These are phyloP conservation scores for Onychomys leucogaster DNA, from an alignment of 2,797 vertebrate genomes.

Conservation along the genomic window DNA sequence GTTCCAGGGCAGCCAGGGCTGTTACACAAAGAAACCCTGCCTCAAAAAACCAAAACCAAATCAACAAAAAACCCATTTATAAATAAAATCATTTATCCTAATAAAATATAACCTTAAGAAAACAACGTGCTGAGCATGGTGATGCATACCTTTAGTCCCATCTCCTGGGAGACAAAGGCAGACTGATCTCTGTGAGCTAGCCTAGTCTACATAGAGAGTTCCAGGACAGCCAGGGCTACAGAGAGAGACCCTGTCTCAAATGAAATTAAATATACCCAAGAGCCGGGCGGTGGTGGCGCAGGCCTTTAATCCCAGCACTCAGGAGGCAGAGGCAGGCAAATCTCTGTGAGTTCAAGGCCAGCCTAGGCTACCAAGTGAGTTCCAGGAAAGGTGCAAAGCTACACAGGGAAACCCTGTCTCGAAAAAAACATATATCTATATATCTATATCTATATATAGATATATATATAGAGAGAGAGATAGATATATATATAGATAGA, in stretches of 20 bases:
- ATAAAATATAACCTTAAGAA: conserved; percentile 47
- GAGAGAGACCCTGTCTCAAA: neutral
- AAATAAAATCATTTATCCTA: conserved; percentile 52
- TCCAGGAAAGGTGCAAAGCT: too few species aligned
- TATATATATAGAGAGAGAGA: too few species aligned
- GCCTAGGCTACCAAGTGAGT: too few species aligned
- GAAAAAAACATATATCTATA: too few species aligned
- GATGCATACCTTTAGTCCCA: neutral
- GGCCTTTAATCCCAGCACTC: too few species aligned
- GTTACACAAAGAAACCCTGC: neutral
- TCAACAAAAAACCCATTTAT: neutral
- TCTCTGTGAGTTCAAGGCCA: too few species aligned
- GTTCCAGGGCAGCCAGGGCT: neutral
- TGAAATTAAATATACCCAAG: neutral
- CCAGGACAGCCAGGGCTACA: neutral
- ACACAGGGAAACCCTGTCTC: too few species aligned
- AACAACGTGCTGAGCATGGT: neutral
- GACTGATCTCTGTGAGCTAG: neutral
- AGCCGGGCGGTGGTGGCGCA: too few species aligned
- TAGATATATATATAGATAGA: too few species aligned
- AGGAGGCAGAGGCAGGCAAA: too few species aligned
- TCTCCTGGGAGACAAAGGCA: neutral
- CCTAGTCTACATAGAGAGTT: neutral
- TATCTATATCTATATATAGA: too few species aligned
- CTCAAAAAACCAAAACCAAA: neutral